Evolutionary conservation across 2,797 vertebrate genomes (phyloP).

Genomic region (Meda fulgida): DNA sequence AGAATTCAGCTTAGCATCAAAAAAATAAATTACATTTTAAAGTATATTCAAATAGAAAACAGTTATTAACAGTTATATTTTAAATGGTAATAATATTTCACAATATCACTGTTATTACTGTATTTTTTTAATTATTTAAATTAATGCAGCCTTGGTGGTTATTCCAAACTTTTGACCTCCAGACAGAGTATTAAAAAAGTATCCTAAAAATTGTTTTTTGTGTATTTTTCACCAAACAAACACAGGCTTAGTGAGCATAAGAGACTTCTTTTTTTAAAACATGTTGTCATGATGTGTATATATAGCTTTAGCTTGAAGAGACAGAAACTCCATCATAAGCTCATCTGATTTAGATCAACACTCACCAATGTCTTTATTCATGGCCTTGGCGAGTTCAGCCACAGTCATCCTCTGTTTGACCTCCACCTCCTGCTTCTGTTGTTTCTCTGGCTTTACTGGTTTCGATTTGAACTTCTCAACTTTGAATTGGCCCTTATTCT

Average conservation of each 20-base stretch:
- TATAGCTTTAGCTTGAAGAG: neutral
- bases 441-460: conserved; percentile 61
- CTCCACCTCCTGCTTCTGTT: conserved; percentile 84
- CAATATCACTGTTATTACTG: neutral
- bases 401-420: conserved; percentile 85
- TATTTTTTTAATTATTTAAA: neutral
- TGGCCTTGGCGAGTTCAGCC: conserved; percentile 84
- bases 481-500: conserved; percentile 71
- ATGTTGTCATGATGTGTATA: neutral
- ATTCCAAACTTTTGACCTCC: too few species aligned
- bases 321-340: neutral
- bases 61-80: neutral
- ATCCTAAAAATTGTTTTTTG: too few species aligned
- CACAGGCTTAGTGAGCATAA: neutral
- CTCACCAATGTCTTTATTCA: conserved; percentile 88
- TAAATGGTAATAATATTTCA: neutral
- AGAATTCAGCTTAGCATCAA: neutral
- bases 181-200: too few species aligned
- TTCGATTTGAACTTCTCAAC: conserved; percentile 66
- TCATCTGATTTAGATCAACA: neutral
- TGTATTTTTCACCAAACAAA: neutral
- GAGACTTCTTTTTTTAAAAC: neutral
- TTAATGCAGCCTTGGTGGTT: neutral
- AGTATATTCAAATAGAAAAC: too few species aligned
- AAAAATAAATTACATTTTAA: neutral